A percentile compares a stretch with the other conserved stretches of the same genome.
These are phyloP conservation scores for Pterophyllum scalare DNA, from an alignment of 2,113 vertebrate species.

Conservation along the genomic window DNA sequence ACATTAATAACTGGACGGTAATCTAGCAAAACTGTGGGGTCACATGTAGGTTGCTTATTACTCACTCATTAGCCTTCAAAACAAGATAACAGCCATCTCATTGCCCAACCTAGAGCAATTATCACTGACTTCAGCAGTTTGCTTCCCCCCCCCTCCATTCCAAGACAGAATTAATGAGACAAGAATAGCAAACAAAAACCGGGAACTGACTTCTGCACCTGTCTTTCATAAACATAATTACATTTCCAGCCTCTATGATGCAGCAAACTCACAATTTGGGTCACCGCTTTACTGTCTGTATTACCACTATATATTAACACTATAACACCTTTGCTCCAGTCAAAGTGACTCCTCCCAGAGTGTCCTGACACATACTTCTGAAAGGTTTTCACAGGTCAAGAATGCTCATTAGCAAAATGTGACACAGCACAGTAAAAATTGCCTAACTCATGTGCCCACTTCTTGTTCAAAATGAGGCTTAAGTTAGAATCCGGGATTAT, in stretches of 20 bases:
- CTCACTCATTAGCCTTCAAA: constrained; percentile 35
- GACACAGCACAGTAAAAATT: constrained; percentile 15
- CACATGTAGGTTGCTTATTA: constrained; percentile 12
- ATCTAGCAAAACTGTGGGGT: constrained; percentile 23
- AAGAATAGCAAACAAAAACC: constrained; percentile 26
- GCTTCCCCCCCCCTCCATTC: background rate
- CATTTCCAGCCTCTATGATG: constrained; percentile 6
- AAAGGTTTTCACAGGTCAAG: constrained; percentile 1
- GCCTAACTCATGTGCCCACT: background rate
- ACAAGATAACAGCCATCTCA: constrained; percentile 33
- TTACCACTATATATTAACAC: constrained; percentile 9
- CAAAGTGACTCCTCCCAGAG: background rate
- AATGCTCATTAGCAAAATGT: constrained; percentile 27
- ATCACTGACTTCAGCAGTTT: constrained; percentile 16
- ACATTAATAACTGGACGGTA: constrained; percentile 41
- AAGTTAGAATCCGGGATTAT: constrained; percentile 48
- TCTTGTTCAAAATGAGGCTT: constrained; percentile 19
- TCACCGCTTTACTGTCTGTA: constrained; percentile 14
- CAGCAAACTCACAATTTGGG: constrained; percentile 31
- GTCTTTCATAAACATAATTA: constrained; percentile 49
- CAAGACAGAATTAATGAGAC: constrained; percentile 34
- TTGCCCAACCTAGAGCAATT: constrained; percentile 31
- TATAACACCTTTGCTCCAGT: constrained; percentile 12
- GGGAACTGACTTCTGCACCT: constrained; percentile 31
- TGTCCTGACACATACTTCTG: constrained; percentile 3